phyloP scores from a whole-genome alignment of 2,113 vertebrate species.

The Odobenus rosmarus region DNA sequence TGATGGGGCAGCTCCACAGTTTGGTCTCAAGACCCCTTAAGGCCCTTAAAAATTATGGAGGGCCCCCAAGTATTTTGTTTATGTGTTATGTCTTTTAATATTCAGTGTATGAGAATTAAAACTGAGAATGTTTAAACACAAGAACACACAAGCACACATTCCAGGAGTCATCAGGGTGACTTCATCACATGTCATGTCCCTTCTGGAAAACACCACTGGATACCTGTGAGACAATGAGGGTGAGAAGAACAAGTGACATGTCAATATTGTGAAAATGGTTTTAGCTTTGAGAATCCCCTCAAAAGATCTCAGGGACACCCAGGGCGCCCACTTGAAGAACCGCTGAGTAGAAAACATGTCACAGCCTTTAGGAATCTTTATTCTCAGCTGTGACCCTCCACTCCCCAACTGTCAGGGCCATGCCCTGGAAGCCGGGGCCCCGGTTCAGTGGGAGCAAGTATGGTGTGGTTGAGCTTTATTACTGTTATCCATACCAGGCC shows the following conservation, averaged over 20 bases:
- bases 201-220: conserved; percentile 27
- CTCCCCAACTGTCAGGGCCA: not conserved
- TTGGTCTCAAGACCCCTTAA: not conserved
- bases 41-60: not conserved
- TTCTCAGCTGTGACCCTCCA: not conserved
- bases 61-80: not conserved
- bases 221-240: not conserved
- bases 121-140: not conserved
- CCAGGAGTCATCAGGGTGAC: not conserved
- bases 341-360: not conserved
- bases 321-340: not conserved
- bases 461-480: not conserved
- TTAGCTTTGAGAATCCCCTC: not conserved
- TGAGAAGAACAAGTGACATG: not conserved
- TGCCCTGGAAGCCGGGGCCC: not conserved
- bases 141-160: not conserved
- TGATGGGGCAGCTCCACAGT: not conserved
- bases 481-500: conserved; percentile 24
- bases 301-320: not conserved
- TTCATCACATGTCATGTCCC: not conserved
- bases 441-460: not conserved
- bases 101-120: not conserved
- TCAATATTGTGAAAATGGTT: not conserved
- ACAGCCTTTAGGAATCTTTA: not conserved
- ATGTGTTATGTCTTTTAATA: not conserved